Percentiles rank a stretch among this genome's conserved stretches.
These are phyloP conservation scores for Globia sparganii DNA, from an alignment of 2,888 invertebrate genomes.

Conservation along the genomic window DNA sequence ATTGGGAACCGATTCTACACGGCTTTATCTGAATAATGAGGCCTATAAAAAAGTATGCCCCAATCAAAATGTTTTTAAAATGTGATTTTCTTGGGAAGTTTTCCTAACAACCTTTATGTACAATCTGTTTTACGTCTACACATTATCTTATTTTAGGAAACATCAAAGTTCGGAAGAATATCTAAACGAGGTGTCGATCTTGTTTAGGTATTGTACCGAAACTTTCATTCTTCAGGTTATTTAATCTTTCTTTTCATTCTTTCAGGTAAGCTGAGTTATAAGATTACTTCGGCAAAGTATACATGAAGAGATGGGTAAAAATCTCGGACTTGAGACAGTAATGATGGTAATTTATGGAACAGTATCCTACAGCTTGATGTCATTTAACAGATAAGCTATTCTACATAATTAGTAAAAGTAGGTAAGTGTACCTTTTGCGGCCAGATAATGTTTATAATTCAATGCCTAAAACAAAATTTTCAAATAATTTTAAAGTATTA, in stretches of 20 bases:
- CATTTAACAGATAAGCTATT: no score
- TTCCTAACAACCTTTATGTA: conserved; percentile 34
- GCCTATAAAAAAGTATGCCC: conserved; percentile 66
- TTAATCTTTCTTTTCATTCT: conserved; percentile 16
- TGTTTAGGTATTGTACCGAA: not conserved
- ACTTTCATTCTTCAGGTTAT: not conserved
- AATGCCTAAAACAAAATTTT: not conserved
- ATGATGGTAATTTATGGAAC: not conserved
- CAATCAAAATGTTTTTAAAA: conserved; percentile 59
- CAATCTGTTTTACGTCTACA: conserved; percentile 38
- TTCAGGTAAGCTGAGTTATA: conserved; percentile 35
- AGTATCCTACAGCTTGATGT: not conserved
- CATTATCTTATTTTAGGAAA: conserved; percentile 37
- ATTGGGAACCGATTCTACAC: conserved; percentile 64
- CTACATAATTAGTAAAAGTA: not conserved
- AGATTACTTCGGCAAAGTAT: not conserved
- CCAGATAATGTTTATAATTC: not conserved
- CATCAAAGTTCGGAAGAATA: not conserved
- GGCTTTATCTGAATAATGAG: conserved; percentile 68
- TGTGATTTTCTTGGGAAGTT: conserved; percentile 32
- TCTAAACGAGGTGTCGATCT: conserved; percentile 18
- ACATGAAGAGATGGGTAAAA: not conserved
- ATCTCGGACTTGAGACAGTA: not conserved
- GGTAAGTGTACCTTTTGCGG: not conserved
- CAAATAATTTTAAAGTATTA: not conserved